Evolutionary conservation across 2,113 vertebrate species (phyloP).

Genomic region (Alexandromys fortis): DNA sequence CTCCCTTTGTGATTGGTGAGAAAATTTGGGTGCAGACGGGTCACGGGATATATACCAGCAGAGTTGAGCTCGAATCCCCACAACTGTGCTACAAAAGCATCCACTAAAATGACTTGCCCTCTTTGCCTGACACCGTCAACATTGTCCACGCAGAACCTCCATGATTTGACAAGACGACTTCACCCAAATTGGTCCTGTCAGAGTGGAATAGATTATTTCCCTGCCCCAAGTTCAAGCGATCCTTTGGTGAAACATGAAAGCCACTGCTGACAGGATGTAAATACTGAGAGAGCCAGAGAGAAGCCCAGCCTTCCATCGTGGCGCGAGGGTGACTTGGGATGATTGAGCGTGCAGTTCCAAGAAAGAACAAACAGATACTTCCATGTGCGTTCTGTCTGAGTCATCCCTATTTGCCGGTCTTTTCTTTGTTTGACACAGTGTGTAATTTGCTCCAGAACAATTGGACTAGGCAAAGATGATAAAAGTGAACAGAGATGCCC

Average conservation of each 20-base stretch:
- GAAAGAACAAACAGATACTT: slow-evolving; percentile 13
- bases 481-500: background rate
- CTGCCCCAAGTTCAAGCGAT: background rate
- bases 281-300: background rate
- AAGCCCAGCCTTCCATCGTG: slow-evolving; percentile 55
- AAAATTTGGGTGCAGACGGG: background rate
- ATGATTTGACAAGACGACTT: background rate
- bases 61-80: background rate
- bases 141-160: background rate
- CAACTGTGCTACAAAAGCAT: background rate
- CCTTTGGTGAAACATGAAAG: background rate
- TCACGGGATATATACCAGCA: rapidly evolving
- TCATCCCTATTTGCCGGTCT: background rate
- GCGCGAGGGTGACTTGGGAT: background rate
- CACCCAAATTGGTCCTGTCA: background rate
- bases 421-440: background rate
- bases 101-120: background rate
- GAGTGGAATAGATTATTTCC: background rate
- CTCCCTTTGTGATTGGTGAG: background rate
- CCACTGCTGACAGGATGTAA: background rate
- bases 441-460: background rate
- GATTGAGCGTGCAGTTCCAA: rapidly evolving
- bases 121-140: background rate
- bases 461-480: background rate
- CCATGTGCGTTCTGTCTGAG: background rate